Evolutionary conservation across 2,113 vertebrate genomes (phyloP).

Genomic region (Echinops telfairi): DNA sequence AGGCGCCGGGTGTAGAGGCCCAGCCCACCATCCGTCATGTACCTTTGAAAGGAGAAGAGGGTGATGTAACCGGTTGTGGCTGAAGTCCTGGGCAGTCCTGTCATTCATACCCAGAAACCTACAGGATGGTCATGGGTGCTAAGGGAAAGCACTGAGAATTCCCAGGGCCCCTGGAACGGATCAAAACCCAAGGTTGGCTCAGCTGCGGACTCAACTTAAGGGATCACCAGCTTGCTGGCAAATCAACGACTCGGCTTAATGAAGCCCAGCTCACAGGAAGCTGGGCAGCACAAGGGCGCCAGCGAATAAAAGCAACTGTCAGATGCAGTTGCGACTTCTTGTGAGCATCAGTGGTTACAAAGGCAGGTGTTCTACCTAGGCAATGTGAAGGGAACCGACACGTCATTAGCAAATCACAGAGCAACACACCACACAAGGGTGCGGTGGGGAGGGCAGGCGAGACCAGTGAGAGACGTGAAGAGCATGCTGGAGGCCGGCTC

Average conservation of each 20-base stretch:
- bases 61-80: fast-evolving
- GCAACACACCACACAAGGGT: not conserved
- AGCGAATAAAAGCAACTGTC: constrained; percentile 64
- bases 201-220: not conserved
- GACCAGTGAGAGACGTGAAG: too few species aligned
- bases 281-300: constrained; percentile 46
- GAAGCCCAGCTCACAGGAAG: constrained; percentile 46
- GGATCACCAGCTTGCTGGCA: constrained; percentile 2
- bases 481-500: not conserved
- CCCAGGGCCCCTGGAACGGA: not conserved
- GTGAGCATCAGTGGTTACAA: constrained; percentile 51
- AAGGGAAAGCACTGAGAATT: not conserved
- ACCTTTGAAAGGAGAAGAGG: constrained; percentile 86
- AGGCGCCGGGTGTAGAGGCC: constrained; percentile 95
- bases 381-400: constrained; percentile 24
- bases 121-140: not conserved
- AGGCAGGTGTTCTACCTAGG: constrained; percentile 67
- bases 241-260: constrained; percentile 28
- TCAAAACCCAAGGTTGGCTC: not conserved
- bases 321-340: constrained; percentile 56
- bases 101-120: not conserved
- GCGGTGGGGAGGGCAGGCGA: not conserved
- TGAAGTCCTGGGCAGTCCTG: not conserved
- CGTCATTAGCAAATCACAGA: constrained; percentile 32
- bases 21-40: constrained; percentile 97